Evolutionary conservation across 2,797 vertebrate species (phyloP), one percentile per base, ranked within the genome.

Genomic region (Amazonetta brasiliensis): DNA sequence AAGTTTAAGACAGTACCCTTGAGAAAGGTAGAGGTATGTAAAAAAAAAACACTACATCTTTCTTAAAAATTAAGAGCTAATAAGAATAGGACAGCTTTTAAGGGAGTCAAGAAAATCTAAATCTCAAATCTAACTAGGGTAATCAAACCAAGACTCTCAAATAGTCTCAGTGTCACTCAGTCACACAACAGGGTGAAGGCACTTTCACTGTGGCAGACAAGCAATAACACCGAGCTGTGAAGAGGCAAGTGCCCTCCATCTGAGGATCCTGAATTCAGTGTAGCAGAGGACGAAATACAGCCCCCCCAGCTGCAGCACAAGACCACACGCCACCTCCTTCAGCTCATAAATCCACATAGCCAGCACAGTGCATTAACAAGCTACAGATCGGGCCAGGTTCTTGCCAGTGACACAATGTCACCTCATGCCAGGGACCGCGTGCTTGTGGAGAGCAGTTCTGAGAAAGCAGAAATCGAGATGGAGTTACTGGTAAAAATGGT

Each of bases 391-490:
- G 39, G 56, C 43, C 89, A 92, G 54, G 39, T 80, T 85, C 81
- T 87, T 48, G 56, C 82, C 60, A 19, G 8, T 19, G 84, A 87
- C 78, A 81, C 25, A 59, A 10, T 9, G 39, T n/a, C 73, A 64
- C 39, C 28, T 64, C 28, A 54, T 19, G 48, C 68, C 84, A 96
- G 56, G 60, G 60, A 85, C 52, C 9, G 11, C 0, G 1, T 77
- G 79, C 52, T 76, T 77, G 33, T 2, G 67, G 39, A 71, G 23
- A 84, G 15, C 50, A 78, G 58, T 89, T 93, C 87, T 0, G 0
- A 92, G 87, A 93, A 90, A 62, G 76, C 58, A 91, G 58, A 60
- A 95, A 88, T 44, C 50, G 50, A 69, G 82, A 83, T 19, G 8
- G 15, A 87, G n/a, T 37, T 85, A 80, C 54, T 90, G 52, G 25